Evolutionary conservation across 2,797 vertebrate species (phyloP).

Genomic region (Xiphorhynchus erythropygius): DNA sequence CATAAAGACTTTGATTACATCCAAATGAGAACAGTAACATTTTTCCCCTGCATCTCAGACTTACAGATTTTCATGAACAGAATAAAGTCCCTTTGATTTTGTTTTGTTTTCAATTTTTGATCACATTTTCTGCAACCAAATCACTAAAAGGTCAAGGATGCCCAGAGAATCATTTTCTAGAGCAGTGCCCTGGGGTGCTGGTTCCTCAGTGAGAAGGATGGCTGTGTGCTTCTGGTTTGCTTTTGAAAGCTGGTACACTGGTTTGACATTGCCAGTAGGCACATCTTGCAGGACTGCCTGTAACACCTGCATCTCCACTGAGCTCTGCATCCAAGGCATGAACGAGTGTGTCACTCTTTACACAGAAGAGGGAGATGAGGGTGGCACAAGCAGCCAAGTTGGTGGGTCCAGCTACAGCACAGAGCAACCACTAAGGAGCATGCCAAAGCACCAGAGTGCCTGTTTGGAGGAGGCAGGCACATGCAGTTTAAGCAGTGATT

Average conservation of each 20-base stretch:
- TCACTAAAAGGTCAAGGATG: neutral
- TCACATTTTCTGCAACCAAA: neutral
- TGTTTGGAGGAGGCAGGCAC: neutral
- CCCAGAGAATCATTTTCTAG: neutral
- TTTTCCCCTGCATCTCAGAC: neutral
- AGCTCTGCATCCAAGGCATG: neutral
- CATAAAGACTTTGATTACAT: neutral
- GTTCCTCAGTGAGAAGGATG: neutral
- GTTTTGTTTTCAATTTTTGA: neutral
- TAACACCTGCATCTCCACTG: neutral
- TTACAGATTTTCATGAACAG: neutral
- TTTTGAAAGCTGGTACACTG: neutral
- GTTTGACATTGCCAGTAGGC: neutral
- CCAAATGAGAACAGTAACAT: neutral
- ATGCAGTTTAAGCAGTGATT: neutral
- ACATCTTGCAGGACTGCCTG: neutral
- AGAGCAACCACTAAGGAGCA: neutral
- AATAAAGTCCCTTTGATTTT: neutral
- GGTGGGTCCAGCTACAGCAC: neutral
- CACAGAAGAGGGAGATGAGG: neutral
- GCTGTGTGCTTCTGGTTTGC: neutral
- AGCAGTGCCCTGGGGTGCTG: neutral
- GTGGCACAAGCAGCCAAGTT: neutral
- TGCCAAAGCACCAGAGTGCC: rapidly evolving
- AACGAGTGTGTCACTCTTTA: neutral